Evolutionary conservation across 2,888 invertebrate species (phyloP).

Genomic region (Coenonympha glycerion): DNA sequence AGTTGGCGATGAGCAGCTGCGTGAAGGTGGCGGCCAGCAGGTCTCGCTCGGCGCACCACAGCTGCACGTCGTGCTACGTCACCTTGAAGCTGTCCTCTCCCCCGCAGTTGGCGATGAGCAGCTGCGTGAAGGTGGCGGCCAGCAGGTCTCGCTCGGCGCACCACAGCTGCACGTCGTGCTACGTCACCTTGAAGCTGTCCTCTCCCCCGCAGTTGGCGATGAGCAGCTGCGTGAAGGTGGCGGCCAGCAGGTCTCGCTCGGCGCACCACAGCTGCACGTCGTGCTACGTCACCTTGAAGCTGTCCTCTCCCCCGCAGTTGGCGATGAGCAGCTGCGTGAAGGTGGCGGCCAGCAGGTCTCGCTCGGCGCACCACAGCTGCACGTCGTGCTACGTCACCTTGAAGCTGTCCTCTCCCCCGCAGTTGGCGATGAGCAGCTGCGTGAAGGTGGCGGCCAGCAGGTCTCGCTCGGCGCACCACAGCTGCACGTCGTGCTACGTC

Average conservation of each 20-base stretch:
- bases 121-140: constrained; percentile 93
- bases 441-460: constrained; percentile 95
- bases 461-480: constrained; percentile 89
- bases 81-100: constrained; percentile 95
- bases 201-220: constrained; percentile 96
- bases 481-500: constrained; percentile 89
- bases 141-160: constrained; percentile 92
- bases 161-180: constrained; percentile 92
- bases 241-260: constrained; percentile 92
- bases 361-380: constrained; percentile 89
- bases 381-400: constrained; percentile 88
- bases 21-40: constrained; percentile 95
- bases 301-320: constrained; percentile 96
- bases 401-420: constrained; percentile 96
- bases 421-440: constrained; percentile 92
- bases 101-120: constrained; percentile 93
- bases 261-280: constrained; percentile 91
- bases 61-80: constrained; percentile 89
- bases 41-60: constrained; percentile 89
- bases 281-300: constrained; percentile 87
- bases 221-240: constrained; percentile 93
- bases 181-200: constrained; percentile 89
- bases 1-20: constrained; percentile 92
- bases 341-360: constrained; percentile 94
- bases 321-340: constrained; percentile 93